Evolutionary conservation across 2,113 vertebrate genomes (phyloP).

Genomic region (Corythaeola cristata): DNA sequence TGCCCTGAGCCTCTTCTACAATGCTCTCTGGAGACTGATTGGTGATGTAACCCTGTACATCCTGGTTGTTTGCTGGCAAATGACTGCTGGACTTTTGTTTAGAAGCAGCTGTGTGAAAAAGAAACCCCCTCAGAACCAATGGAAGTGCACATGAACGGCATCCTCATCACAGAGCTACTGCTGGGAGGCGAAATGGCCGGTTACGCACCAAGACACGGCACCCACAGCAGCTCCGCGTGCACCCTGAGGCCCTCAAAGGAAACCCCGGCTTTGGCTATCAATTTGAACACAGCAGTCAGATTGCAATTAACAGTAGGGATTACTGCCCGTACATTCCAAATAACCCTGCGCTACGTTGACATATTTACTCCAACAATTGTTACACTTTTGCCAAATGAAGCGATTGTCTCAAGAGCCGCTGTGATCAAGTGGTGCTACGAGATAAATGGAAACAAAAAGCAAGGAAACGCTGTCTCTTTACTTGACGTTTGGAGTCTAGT

Average conservation of each 20-base stretch:
- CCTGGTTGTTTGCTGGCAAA: conserved; percentile 84
- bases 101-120: conserved; percentile 89
- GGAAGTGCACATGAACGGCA: conserved; percentile 81
- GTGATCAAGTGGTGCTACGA: conserved; percentile 24
- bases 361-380: conserved; percentile 39
- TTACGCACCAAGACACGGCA: conserved; percentile 64
- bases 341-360: conserved; percentile 15
- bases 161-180: conserved; percentile 79
- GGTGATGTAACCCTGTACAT: conserved; percentile 87
- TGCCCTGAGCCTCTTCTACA: conserved; percentile 99
- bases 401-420: conserved; percentile 44
- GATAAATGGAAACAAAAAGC: background rate
- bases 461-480: background rate
- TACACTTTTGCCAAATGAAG: conserved; percentile 39
- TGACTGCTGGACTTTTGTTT: conserved; percentile 95
- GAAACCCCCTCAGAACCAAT: conserved; percentile 85
- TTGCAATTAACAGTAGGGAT: background rate
- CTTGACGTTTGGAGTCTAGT: background rate
- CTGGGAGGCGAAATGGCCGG: conserved; percentile 65
- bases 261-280: conserved; percentile 28
- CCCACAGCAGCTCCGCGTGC: conserved; percentile 56
- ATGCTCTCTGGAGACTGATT: conserved; percentile 99
- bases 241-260: conserved; percentile 27
- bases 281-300: background rate
- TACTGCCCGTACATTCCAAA: background rate